Evolutionary conservation across 2,113 vertebrate genomes (phyloP).

Genomic region (Hyla sarda): DNA sequence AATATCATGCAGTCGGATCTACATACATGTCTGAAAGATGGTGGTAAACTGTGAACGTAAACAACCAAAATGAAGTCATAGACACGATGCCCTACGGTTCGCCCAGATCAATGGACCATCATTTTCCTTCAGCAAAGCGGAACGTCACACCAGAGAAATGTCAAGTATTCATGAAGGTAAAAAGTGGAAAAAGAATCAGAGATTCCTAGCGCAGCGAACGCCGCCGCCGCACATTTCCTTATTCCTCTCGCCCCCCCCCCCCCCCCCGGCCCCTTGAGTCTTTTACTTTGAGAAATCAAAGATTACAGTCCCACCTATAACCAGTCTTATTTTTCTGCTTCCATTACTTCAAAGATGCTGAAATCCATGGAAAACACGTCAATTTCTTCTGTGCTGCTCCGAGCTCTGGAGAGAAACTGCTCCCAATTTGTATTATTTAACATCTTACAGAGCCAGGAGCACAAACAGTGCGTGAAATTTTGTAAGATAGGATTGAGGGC

Average conservation of each 20-base stretch:
- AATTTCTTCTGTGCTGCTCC: constrained; percentile 16
- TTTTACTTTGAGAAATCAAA: constrained; percentile 23
- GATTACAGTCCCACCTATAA: constrained; percentile 28
- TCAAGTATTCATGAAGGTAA: constrained; percentile 36
- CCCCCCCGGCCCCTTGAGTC: neutral
- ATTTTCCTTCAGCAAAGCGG: neutral
- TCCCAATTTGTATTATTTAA: constrained; percentile 41
- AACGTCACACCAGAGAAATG: constrained; percentile 5
- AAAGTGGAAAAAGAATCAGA: constrained; percentile 1
- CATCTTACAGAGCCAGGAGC: constrained; percentile 26
- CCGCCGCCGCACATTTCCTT: neutral
- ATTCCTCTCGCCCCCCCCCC: constrained; percentile 7
- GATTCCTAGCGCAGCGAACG: neutral
- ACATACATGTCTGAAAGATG: neutral
- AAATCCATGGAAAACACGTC: constrained; percentile 40
- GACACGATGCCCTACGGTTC: neutral
- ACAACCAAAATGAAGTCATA: neutral
- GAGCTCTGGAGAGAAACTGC: constrained; percentile 33
- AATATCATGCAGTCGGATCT: neutral
- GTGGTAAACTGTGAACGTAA: neutral
- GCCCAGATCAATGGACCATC: neutral
- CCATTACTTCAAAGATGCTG: constrained; percentile 43
- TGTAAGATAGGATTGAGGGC: neutral
- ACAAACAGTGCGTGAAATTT: constrained; percentile 27
- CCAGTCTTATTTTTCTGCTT: constrained; percentile 36